Percentiles rank a stretch among this genome's conserved stretches.
Conservation (phyloP, 2,888 invertebrate species). For the Hymenopus coronatus region DNA sequence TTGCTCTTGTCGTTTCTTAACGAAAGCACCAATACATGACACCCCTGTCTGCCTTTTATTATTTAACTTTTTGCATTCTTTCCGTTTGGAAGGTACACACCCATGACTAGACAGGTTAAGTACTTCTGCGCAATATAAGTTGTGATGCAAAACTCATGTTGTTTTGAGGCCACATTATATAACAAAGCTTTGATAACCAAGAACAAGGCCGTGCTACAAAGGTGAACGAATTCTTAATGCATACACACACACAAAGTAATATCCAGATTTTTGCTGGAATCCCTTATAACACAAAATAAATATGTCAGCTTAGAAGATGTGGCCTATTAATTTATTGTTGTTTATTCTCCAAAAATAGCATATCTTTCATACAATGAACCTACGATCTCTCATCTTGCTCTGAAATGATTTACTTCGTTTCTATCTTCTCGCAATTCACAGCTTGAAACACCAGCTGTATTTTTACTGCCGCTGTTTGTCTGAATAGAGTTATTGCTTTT, state of each 20-base stretch:
- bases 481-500: too few relatives aligned
- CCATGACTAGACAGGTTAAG: background rate
- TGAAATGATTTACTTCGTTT: background rate
- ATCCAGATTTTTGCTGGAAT: background rate
- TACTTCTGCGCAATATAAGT: background rate
- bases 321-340: background rate
- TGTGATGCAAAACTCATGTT: conserved; percentile 11
- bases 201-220: background rate
- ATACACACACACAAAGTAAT: background rate
- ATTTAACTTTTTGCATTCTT: too few relatives aligned
- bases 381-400: background rate
- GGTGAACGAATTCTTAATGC: background rate
- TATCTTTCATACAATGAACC: background rate
- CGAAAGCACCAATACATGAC: too few relatives aligned
- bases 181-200: background rate
- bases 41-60: too few relatives aligned
- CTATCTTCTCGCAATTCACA: too few relatives aligned
- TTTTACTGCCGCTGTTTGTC: too few relatives aligned
- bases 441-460: too few relatives aligned
- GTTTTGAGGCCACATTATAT: background rate
- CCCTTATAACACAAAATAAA: background rate
- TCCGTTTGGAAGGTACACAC: too few relatives aligned
- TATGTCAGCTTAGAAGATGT: background rate
- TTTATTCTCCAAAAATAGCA: background rate
- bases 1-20: too few relatives aligned